phyloP scores from a whole-genome alignment of 2,113 vertebrate species.

The Oreotrochilus melanogaster region DNA sequence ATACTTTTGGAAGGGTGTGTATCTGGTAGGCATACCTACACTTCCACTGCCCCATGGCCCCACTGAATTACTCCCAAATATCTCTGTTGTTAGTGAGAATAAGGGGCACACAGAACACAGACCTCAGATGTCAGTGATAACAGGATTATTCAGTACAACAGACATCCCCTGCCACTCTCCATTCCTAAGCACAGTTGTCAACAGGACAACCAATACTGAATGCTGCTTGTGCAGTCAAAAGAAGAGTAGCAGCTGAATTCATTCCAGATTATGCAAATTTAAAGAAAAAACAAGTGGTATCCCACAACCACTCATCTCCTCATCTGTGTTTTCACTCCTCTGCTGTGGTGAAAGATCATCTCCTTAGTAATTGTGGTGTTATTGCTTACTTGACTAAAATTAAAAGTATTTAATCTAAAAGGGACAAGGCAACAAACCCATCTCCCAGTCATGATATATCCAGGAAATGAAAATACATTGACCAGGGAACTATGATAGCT shows the following conservation, averaged over 20 bases:
- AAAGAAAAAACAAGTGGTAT: background rate
- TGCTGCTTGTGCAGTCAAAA: background rate
- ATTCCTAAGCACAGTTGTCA: background rate
- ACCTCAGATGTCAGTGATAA: background rate
- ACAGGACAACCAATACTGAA: background rate
- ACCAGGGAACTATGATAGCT: background rate
- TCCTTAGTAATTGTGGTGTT: background rate
- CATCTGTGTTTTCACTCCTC: background rate
- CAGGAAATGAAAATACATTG: background rate
- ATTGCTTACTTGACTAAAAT: background rate
- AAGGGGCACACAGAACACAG: background rate
- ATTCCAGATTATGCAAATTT: background rate
- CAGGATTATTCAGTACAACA: background rate
- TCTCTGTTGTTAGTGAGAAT: background rate
- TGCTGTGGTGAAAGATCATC: background rate
- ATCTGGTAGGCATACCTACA: background rate
- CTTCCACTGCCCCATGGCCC: background rate
- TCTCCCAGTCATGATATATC: background rate
- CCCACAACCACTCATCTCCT: background rate
- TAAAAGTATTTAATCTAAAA: background rate
- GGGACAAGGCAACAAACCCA: background rate
- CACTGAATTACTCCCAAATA: background rate
- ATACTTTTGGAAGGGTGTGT: background rate
- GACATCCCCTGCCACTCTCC: background rate
- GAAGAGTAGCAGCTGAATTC: background rate